phyloP scores from a whole-genome alignment of 2,113 vertebrate genomes.

The Etheostoma cragini region DNA sequence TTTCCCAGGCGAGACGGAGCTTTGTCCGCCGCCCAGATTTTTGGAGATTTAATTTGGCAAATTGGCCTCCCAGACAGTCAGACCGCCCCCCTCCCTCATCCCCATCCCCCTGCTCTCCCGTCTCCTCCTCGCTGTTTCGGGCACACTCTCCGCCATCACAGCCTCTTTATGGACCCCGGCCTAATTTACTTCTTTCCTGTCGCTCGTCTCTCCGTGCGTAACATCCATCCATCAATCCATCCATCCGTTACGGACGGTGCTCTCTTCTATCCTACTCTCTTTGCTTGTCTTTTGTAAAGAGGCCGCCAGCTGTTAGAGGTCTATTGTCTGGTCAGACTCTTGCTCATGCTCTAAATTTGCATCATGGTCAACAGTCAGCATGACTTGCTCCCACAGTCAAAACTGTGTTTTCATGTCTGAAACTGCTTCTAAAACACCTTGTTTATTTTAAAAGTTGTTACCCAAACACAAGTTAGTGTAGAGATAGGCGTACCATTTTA shows the following conservation, averaged over 20 bases:
- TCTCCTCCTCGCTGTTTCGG: slow-evolving; percentile 36
- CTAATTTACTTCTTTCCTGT: slow-evolving; percentile 21
- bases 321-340: slow-evolving; percentile 62
- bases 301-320: slow-evolving; percentile 62
- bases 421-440: not conserved
- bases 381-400: slow-evolving; percentile 1
- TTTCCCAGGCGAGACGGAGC: not conserved
- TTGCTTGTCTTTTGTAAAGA: slow-evolving; percentile 15
- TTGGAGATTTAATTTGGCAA: slow-evolving; percentile 60
- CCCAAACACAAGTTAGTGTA: not conserved
- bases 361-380: slow-evolving; percentile 16
- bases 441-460: slow-evolving; percentile 22
- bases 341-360: slow-evolving; percentile 29
- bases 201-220: slow-evolving; percentile 29
- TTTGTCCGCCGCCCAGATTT: slow-evolving; percentile 42
- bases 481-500: not conserved
- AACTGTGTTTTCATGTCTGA: slow-evolving; percentile 6
- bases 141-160: slow-evolving; percentile 34
- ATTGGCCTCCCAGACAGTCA: slow-evolving; percentile 64
- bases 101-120: slow-evolving; percentile 6
- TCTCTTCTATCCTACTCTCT: not conserved
- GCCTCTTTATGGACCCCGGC: slow-evolving; percentile 14
- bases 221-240: no score
- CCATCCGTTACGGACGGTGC: not conserved
- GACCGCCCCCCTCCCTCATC: not conserved